Percentiles rank a stretch among this genome's conserved stretches.
Conservation (phyloP, 2,888 invertebrate species). For the Heliconius cydno region DNA sequence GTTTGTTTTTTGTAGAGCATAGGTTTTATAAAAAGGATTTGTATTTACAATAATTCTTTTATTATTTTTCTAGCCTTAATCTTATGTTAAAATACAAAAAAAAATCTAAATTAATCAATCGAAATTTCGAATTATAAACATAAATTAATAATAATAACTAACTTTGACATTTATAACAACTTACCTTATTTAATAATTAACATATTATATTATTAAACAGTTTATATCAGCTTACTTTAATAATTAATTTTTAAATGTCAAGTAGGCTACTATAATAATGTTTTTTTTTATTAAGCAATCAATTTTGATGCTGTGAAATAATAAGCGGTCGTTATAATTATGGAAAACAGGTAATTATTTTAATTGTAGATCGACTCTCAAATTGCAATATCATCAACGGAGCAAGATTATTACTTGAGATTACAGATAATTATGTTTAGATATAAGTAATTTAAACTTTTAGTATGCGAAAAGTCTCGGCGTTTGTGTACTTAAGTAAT, state of each 20-base stretch:
- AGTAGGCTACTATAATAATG: constrained; percentile 27
- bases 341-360: constrained; percentile 43
- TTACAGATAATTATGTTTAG: constrained; percentile 29
- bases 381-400: constrained; percentile 39
- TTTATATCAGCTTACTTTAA: too few species aligned
- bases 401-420: constrained; percentile 36
- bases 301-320: constrained; percentile 36
- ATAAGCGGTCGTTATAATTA: constrained; percentile 36
- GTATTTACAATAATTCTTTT: neutral
- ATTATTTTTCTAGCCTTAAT: too few species aligned
- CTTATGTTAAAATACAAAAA: too few species aligned
- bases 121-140: neutral
- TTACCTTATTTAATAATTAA: too few species aligned
- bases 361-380: constrained; percentile 37
- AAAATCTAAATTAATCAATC: too few species aligned
- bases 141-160: neutral
- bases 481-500: constrained; percentile 11
- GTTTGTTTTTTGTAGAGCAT: constrained; percentile 29
- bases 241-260: constrained; percentile 3
- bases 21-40: constrained; percentile 7
- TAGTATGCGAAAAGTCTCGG: constrained; percentile 5
- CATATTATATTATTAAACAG: too few species aligned
- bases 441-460: constrained; percentile 15
- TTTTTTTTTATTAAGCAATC: constrained; percentile 29
- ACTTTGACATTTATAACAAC: neutral